Evolutionary conservation across 2,797 vertebrate species (phyloP), one percentile per base, ranked within the genome.

Genomic region (Gephyroberyx darwinii): DNA sequence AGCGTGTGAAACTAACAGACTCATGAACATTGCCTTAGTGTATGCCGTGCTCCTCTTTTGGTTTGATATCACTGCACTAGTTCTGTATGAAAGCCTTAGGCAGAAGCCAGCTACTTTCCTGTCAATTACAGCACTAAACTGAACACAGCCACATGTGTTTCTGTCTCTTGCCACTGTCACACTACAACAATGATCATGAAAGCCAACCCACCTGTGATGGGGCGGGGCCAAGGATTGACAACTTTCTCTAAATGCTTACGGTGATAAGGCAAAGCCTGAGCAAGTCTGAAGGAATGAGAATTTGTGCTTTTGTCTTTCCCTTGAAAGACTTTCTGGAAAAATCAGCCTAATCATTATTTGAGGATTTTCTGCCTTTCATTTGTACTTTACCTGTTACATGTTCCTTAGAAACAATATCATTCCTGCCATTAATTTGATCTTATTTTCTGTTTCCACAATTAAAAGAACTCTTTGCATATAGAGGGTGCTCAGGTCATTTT

Each of bases 401-500:
- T 47, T 16, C 4, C 9, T 14, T 13, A 13, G 16, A 45, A 9
- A 13, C 43, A 4, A 14, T 37, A 9, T 37, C 26, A 35, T 10
- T 31, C 4, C 0, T 56, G 0, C 1, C 9, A 48, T 20, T 47
- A 52, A 22, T 19, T 55, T 31, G 12, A 53, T 26, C 20, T 12
- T 53, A 12, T 53, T 53, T 12, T 12, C 51, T 53, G 51, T 53
- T 53, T 53, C 8, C 26, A 43, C 13, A 43, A 43, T 13, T 43
- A 3, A 14, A 2, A 10, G 5, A 52, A n/a, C 4, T 50, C 16
- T 50, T 22, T 67, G 17, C 10, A 63, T 35, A 14, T 50, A 75
- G 65, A 62, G 72, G 65, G 64, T 48, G 50, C 71, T 62, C 56
- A 41, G 52, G n/a, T 31, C 26, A 33, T 10, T 54, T 4, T 53